phyloP scores from a whole-genome alignment of 2,113 vertebrate genomes.

The Mormyrus iriodes region DNA sequence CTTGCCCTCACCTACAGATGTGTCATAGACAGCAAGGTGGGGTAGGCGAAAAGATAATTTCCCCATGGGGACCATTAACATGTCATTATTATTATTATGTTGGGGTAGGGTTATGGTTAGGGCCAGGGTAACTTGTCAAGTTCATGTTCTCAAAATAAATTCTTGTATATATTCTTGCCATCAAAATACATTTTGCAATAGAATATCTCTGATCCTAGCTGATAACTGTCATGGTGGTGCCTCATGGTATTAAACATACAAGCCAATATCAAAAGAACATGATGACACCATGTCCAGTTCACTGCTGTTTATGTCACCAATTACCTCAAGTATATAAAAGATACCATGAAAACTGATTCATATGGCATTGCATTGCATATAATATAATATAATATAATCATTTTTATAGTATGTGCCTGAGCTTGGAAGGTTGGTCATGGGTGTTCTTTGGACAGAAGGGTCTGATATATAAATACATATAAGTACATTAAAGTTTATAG shows the following conservation, averaged over 20 bases:
- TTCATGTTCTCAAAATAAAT: background rate
- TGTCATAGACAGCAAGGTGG: background rate
- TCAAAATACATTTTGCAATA: background rate
- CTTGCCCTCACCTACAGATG: background rate
- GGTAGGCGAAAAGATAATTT: background rate
- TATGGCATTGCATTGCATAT: background rate
- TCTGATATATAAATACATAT: background rate
- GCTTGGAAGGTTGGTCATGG: background rate
- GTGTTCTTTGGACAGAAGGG: background rate
- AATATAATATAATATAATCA: background rate
- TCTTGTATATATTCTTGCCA: background rate
- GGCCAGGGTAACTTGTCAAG: background rate
- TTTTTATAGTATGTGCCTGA: no score
- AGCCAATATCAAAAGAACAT: background rate
- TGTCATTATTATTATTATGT: background rate
- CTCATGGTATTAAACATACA: background rate
- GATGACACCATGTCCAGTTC: background rate
- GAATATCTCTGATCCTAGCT: background rate
- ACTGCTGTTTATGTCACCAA: background rate
- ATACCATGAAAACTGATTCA: background rate
- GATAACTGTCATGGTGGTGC: background rate
- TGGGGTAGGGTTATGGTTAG: background rate
- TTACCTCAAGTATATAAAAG: background rate
- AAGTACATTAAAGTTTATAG: background rate
- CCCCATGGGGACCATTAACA: background rate